A percentile compares a stretch with the other conserved stretches of the same genome.
Evolutionary conservation across 2,888 invertebrate species (phyloP).

Genomic region (Strigamia crassipes): DNA sequence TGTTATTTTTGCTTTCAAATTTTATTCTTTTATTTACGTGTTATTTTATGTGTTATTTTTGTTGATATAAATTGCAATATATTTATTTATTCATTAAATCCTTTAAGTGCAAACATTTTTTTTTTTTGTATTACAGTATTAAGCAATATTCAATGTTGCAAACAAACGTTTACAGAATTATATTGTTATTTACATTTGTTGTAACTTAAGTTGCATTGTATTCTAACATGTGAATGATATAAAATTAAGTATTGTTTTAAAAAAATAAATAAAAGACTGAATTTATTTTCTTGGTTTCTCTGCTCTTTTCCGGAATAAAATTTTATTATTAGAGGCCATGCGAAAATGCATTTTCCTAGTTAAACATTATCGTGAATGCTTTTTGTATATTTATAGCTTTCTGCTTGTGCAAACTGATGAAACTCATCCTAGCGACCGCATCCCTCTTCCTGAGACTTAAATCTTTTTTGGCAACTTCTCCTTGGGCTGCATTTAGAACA

Average conservation of each 20-base stretch:
- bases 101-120: too few relatives aligned
- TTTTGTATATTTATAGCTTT: conserved; percentile 33
- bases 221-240: too few relatives aligned
- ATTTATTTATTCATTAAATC: too few relatives aligned
- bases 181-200: too few relatives aligned
- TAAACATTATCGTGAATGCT: neutral
- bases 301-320: neutral
- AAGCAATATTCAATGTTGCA: too few relatives aligned
- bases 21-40: too few relatives aligned
- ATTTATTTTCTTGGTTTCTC: neutral
- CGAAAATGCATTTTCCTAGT: conserved; percentile 1
- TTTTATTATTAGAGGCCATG: neutral
- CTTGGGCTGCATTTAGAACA: conserved; percentile 18
- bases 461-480: conserved; percentile 1
- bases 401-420: conserved; percentile 19
- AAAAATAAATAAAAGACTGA: neutral
- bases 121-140: too few relatives aligned
- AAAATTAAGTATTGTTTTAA: neutral
- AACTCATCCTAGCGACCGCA: neutral
- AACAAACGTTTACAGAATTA: too few relatives aligned
- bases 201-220: too few relatives aligned
- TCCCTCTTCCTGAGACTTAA: conserved; percentile 3
- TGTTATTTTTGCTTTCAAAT: too few relatives aligned
- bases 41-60: too few relatives aligned
- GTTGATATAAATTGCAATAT: too few relatives aligned